Conservation (phyloP, 2,797 vertebrate genomes). For the Chromis chromis region DNA sequence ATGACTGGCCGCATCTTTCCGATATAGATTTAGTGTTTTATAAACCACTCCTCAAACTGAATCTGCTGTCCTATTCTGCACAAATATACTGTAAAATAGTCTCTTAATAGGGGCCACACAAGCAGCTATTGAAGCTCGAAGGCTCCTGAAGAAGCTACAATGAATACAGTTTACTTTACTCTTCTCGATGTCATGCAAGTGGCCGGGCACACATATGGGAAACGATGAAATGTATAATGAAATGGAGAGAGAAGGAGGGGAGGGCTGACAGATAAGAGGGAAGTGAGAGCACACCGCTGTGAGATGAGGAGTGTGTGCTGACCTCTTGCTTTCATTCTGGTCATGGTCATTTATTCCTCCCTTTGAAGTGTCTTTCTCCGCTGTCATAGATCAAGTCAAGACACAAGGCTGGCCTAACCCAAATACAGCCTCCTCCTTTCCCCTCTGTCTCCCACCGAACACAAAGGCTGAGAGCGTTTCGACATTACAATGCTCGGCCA, state of each 20-base stretch:
- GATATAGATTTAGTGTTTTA: not conserved
- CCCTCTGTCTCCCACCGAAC: conserved; percentile 1
- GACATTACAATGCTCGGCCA: conserved; percentile 7
- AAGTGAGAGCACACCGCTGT: conserved; percentile 24
- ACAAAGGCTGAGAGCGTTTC: conserved; percentile 8
- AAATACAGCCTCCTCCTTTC: conserved; percentile 36
- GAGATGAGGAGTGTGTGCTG: conserved; percentile 46
- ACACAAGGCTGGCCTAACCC: conserved; percentile 42
- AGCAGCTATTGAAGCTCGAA: conserved; percentile 11
- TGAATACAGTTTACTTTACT: conserved; percentile 25
- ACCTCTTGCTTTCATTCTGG: conserved; percentile 67
- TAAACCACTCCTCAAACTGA: not conserved
- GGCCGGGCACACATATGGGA: conserved; percentile 19
- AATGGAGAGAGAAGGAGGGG: conserved; percentile 9
- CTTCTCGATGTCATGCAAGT: conserved; percentile 20
- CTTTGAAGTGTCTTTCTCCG: conserved; percentile 73
- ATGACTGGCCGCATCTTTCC: not conserved
- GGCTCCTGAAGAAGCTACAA: not conserved
- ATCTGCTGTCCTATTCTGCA: not conserved
- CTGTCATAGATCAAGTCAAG: conserved; percentile 60
- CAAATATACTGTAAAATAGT: conserved; percentile 4
- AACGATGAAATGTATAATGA: conserved; percentile 39
- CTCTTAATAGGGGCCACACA: conserved; percentile 13
- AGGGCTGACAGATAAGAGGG: conserved; percentile 18
- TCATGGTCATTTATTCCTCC: conserved; percentile 59